phyloP scores from a whole-genome alignment of 2,113 vertebrate genomes.

The Bubo blakistoni region DNA sequence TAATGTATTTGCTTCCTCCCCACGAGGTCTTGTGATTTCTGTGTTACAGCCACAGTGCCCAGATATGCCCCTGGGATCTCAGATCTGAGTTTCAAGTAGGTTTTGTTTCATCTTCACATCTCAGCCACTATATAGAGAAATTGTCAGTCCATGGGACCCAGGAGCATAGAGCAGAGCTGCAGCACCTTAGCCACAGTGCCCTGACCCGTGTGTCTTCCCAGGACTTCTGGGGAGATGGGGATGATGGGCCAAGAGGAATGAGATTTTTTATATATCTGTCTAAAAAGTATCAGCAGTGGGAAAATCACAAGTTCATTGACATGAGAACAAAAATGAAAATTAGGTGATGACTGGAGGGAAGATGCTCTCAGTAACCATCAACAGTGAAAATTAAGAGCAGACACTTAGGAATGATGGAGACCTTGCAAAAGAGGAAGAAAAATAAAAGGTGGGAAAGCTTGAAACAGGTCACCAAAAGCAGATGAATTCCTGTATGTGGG shows the following conservation, averaged over 20 bases:
- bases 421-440: neutral
- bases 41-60: neutral
- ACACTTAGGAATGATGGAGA: neutral
- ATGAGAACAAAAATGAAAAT: neutral
- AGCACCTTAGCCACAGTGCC: neutral
- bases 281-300: neutral
- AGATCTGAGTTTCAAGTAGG: neutral
- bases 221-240: neutral
- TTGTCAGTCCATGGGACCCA: rapidly evolving
- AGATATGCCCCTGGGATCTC: neutral
- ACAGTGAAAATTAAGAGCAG: neutral
- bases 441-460: neutral
- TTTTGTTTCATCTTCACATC: neutral
- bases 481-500: neutral
- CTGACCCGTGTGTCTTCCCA: neutral
- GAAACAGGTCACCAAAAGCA: neutral
- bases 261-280: neutral
- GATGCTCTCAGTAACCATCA: neutral
- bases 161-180: neutral
- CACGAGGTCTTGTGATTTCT: neutral
- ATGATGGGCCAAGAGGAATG: neutral
- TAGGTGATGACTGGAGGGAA: neutral
- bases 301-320: neutral
- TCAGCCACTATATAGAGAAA: neutral
- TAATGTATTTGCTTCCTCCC: neutral